Percentiles rank a stretch among this genome's conserved stretches.
These are phyloP conservation scores for Harpalus rufipes DNA, from an alignment of 2,888 invertebrate genomes.

Conservation along the genomic window DNA sequence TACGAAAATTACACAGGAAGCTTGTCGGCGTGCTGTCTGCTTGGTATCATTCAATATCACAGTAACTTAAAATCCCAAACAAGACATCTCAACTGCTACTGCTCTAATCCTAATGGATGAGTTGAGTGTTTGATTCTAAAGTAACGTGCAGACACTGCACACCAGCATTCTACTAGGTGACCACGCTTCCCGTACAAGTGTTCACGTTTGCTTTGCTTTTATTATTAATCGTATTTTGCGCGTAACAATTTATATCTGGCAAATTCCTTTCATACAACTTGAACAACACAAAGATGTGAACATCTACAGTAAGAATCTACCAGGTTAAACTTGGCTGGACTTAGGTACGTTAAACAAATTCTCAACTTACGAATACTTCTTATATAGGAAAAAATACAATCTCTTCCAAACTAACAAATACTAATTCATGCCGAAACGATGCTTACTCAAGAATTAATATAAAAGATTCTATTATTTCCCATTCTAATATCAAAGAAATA, in stretches of 20 bases:
- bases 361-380: constrained; percentile 39
- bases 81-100: constrained; percentile 49
- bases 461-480: background rate
- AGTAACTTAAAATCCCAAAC: constrained; percentile 56
- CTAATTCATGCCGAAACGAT: background rate
- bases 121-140: constrained; percentile 46
- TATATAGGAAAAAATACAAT: constrained; percentile 18
- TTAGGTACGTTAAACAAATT: constrained; percentile 53
- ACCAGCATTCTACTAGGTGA: background rate
- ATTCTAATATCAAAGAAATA: constrained; percentile 17
- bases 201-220: constrained; percentile 28
- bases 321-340: constrained; percentile 55
- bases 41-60: constrained; percentile 60
- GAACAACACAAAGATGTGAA: constrained; percentile 63
- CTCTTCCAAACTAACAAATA: background rate
- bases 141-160: constrained; percentile 37
- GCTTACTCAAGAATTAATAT: background rate
- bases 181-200: constrained; percentile 36
- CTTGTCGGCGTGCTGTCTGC: constrained; percentile 50
- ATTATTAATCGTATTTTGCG: constrained; percentile 35
- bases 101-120: constrained; percentile 50
- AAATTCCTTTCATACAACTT: constrained; percentile 59
- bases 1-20: constrained; percentile 54
- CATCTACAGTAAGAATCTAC: constrained; percentile 61
- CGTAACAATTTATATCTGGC: constrained; percentile 60